Percentiles rank a stretch among this genome's conserved stretches.
Evolutionary conservation across 2,797 vertebrate species (phyloP).

Genomic region (Sebastes ruberrimus): DNA sequence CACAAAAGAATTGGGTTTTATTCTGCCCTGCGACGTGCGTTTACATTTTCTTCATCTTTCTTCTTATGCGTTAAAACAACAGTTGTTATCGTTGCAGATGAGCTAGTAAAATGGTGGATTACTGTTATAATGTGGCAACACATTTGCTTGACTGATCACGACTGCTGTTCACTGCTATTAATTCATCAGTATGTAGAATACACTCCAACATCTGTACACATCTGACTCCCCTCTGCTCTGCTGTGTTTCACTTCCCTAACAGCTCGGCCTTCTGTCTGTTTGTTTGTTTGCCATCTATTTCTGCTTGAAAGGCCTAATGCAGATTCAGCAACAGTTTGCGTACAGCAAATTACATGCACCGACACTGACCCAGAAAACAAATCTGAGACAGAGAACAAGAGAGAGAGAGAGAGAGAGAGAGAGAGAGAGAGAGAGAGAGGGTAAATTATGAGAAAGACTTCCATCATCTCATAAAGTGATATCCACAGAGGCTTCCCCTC

Average conservation of each 20-base stretch:
- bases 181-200: background rate
- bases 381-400: background rate
- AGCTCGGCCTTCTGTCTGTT: background rate
- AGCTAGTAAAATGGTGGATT: background rate
- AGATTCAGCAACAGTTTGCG: slow-evolving; percentile 28
- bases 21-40: too few species aligned
- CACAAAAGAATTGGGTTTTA: too few species aligned
- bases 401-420: background rate
- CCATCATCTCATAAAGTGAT: slow-evolving; percentile 3
- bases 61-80: background rate
- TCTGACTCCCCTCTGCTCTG: slow-evolving; percentile 3
- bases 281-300: background rate
- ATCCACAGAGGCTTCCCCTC: slow-evolving; percentile 2
- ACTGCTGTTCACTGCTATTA: background rate
- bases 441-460: slow-evolving; percentile 12
- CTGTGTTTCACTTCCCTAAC: background rate
- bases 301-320: background rate
- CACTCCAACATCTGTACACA: background rate
- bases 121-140: background rate
- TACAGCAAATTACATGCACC: background rate
- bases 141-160: background rate
- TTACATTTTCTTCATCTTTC: too few species aligned
- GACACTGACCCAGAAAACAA: slow-evolving; percentile 43
- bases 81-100: background rate
- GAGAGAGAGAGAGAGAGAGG: background rate